Base-by-base conservation (phyloP, 2,113 vertebrate genomes). In the Malurus elegans region DNA sequence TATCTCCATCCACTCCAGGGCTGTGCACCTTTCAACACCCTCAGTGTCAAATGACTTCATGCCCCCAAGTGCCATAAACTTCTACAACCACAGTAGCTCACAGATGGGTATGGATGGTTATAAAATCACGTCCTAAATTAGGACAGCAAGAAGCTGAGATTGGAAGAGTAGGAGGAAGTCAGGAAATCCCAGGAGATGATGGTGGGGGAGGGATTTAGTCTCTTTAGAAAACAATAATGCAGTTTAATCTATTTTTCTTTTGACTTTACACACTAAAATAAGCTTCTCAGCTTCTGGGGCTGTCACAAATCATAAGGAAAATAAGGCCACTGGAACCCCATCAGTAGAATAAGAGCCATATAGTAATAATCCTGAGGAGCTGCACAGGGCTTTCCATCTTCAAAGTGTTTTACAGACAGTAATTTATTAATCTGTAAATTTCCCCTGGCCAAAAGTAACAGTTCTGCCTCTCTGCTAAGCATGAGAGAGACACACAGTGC, bases 201-300 rank as follows among this genome's bases (percentile, higher is more conserved):
- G 58, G 83, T 76, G 74, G 74, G 84, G 85, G 94, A 95, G 74
- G 89, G 87, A 95, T 93, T 96, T 95, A 92, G 93, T 70, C 70
- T 94, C 90, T 83, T 94, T 82, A 90, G 85, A 92, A 95, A 95
- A 95, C 84, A 96, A 95, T 89, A 94, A 94, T 73, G 60, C 64
- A 88, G 67, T 92, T 93, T 93, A 93, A 92, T 96, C 87, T 92
- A 66, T 93, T 96, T 97, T 97, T 86, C 82, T 88, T 96, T 88
- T 92, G 56, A 94, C 81, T 95, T 94, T 86, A 88, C 85, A 88
- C 92, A 88, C 64, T 70, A 74, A 93, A 93, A 96, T 94, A 96
- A 93, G 90, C 92, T 92, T 86, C 88, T 93, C 85, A 73, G 93
- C 79, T 96, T 95, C 95, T 92, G 64, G 75, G 64, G 81, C 90